These are phyloP conservation scores for Sander lucioperca DNA, from an alignment of 2,113 vertebrate species.

Conservation along the genomic window DNA sequence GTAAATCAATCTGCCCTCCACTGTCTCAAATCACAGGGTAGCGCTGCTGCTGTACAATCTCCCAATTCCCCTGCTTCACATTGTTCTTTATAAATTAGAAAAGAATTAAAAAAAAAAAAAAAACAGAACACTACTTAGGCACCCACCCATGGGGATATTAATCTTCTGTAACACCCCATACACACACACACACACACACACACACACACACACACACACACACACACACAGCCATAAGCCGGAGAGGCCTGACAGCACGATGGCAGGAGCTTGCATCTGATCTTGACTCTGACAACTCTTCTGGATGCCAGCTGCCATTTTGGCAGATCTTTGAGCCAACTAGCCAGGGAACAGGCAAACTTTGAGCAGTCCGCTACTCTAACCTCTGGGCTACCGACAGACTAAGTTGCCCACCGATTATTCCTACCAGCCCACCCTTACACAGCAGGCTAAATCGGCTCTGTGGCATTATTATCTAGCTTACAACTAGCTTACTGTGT, in stretches of 20 bases:
- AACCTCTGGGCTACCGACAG: not conserved
- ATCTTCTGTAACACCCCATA: not conserved
- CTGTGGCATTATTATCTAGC: no score
- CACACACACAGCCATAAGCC: not conserved
- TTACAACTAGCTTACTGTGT: no score
- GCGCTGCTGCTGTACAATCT: no score
- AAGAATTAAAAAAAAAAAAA: no score
- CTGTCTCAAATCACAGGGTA: no score
- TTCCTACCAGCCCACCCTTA: not conserved
- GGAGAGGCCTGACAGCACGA: not conserved
- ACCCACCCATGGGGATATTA: not conserved
- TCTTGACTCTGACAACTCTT: not conserved
- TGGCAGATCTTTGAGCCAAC: not conserved
- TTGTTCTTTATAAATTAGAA: no score
- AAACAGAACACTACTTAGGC: no score
- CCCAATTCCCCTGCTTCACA: no score
- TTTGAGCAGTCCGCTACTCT: not conserved
- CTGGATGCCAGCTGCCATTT: not conserved
- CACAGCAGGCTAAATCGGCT: no score
- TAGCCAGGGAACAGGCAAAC: not conserved
- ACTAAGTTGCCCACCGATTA: not conserved
- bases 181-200: not conserved
- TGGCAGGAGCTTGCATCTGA: not conserved
- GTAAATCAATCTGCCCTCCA: no score
- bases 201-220: not conserved